Conservation (phyloP, 1,140 invertebrate genomes). For the Solenopsis invicta region DNA sequence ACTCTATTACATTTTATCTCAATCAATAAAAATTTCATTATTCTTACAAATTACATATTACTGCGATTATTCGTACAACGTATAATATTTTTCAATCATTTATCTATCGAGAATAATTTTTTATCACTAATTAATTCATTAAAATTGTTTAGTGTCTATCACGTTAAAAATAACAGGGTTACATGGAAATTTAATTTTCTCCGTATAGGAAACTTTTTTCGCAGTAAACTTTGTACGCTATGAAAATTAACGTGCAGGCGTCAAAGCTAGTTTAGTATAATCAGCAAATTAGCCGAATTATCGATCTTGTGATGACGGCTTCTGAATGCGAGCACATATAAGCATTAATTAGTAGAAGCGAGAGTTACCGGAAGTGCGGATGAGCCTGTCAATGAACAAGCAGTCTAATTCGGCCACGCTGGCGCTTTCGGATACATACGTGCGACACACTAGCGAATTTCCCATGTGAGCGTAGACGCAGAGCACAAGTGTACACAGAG, state of each 20-base stretch:
- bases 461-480: constrained; percentile 64
- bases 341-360: constrained; percentile 70
- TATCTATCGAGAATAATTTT: neutral
- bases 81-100: neutral
- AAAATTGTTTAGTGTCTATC: neutral
- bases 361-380: constrained; percentile 66
- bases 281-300: constrained; percentile 59
- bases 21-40: neutral
- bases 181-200: constrained; percentile 17
- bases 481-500: constrained; percentile 57
- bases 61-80: neutral
- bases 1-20: neutral
- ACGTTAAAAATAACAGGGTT: neutral
- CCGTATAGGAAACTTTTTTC: constrained; percentile 12
- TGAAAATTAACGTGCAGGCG: constrained; percentile 33
- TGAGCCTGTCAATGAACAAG: constrained; percentile 60
- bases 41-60: neutral
- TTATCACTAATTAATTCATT: neutral
- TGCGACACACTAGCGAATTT: constrained; percentile 71
- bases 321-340: constrained; percentile 35
- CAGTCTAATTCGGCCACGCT: constrained; percentile 63
- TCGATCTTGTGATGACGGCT: constrained; percentile 45
- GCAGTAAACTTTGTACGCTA: neutral
- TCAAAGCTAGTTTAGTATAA: constrained; percentile 48
- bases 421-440: constrained; percentile 53